These are phyloP conservation scores for Oryctes rhinoceros DNA, from an alignment of 1,140 invertebrate species.

Conservation along the genomic window DNA sequence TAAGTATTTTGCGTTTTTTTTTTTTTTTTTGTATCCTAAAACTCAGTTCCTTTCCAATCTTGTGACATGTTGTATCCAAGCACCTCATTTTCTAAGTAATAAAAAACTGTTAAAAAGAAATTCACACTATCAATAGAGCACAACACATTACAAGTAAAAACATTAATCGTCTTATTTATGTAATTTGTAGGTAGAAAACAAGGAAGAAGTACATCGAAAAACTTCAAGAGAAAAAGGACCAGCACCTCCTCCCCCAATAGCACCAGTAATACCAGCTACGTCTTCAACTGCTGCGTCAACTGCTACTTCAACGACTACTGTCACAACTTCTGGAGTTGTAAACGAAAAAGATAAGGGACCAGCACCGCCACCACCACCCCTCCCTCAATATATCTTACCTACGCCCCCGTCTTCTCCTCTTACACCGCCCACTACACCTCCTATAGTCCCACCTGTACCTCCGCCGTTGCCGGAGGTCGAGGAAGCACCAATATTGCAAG, in stretches of 20 bases:
- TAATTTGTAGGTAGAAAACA: conserved; percentile 65
- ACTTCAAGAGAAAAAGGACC: conserved; percentile 71
- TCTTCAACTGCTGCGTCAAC: conserved; percentile 61
- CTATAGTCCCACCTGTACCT: conserved; percentile 44
- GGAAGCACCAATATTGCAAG: not conserved
- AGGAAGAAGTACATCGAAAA: conserved; percentile 59
- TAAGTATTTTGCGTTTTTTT: no score
- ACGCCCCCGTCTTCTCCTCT: conserved; percentile 64
- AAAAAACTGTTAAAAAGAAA: no score
- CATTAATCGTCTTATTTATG: not conserved
- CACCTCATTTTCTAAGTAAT: no score
- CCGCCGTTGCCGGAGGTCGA: conserved; percentile 27
- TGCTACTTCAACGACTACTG: conserved; percentile 58
- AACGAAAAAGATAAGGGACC: conserved; percentile 66
- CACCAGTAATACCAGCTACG: conserved; percentile 53
- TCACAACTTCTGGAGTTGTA: conserved; percentile 51
- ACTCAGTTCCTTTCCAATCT: no score
- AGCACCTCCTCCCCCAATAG: conserved; percentile 68
- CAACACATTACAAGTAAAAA: no score
- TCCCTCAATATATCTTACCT: conserved; percentile 60
- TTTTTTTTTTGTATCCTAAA: no score
- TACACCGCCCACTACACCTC: conserved; percentile 55
- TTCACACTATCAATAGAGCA: no score
- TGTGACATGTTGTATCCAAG: no score
- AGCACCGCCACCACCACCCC: conserved; percentile 61